Conservation (phyloP, 2,113 vertebrate species). For the Oreochromis tanganicae region DNA sequence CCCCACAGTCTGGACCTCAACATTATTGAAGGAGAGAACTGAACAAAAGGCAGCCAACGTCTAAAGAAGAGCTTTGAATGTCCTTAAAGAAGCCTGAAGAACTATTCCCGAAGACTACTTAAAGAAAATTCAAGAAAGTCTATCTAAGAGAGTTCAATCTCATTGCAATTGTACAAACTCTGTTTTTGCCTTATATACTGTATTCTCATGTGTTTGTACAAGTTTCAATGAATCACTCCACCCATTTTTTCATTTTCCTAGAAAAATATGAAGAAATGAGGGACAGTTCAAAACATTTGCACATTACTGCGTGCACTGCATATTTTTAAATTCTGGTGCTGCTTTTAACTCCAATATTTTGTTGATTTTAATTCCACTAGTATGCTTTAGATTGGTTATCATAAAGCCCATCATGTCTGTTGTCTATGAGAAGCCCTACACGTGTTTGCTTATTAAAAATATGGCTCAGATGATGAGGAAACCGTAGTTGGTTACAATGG, state of each 20-base stretch:
- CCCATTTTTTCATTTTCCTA: not conserved
- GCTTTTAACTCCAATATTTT: not conserved
- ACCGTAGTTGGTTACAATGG: not conserved
- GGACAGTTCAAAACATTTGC: not conserved
- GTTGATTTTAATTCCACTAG: not conserved
- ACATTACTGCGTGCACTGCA: fast-evolving
- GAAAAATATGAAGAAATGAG: not conserved
- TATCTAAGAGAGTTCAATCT: not conserved
- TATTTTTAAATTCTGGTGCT: not conserved
- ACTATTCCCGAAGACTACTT: not conserved
- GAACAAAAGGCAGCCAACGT: not conserved
- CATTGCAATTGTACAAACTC: not conserved
- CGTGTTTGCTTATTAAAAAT: not conserved
- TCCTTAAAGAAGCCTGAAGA: too few species aligned
- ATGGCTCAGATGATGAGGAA: not conserved
- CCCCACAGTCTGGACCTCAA: not conserved
- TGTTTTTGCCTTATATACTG: not conserved
- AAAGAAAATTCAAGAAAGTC: not conserved
- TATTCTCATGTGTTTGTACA: not conserved
- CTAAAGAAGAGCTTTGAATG: fast-evolving
- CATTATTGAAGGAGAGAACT: fast-evolving
- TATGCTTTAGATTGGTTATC: fast-evolving
- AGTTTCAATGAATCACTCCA: not conserved
- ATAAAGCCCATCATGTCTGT: not conserved
- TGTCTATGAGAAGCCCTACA: not conserved